Evolutionary conservation across 1,140 invertebrate species (phyloP).

Genomic region (Calliphora vicina): DNA sequence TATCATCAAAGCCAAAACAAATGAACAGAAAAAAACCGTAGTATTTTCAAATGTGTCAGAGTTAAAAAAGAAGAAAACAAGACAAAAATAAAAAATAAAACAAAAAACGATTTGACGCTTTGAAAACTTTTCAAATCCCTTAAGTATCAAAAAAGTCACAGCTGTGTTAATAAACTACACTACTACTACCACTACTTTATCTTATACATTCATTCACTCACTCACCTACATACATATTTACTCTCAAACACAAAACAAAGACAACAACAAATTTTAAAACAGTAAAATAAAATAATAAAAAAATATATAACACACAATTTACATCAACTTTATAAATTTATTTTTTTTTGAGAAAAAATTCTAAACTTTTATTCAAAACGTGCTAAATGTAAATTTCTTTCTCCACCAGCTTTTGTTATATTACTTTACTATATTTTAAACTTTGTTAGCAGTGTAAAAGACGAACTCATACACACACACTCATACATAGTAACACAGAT

Average conservation of each 20-base stretch:
- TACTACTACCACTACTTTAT: neutral
- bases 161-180: slow-evolving; percentile 28
- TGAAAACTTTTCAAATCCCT: slow-evolving; percentile 26
- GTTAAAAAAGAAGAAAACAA: slow-evolving; percentile 3
- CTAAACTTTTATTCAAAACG: slow-evolving; percentile 13
- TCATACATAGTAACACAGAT: neutral
- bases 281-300: neutral
- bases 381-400: slow-evolving; percentile 1
- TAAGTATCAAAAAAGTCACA: slow-evolving; percentile 33
- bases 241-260: slow-evolving; percentile 4
- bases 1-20: slow-evolving; percentile 20
- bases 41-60: slow-evolving; percentile 16
- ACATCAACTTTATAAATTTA: slow-evolving; percentile 2
- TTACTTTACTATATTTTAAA: slow-evolving; percentile 12
- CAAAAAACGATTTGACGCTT: slow-evolving; percentile 20
- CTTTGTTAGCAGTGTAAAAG: neutral
- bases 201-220: too few relatives aligned
- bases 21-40: neutral
- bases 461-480: neutral
- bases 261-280: neutral
- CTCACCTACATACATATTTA: too few relatives aligned
- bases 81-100: too few relatives aligned
- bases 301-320: neutral
- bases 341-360: neutral
- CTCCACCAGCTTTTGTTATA: slow-evolving; percentile 13